A percentile compares a stretch with the other conserved stretches of the same genome.
Conservation (phyloP, 2,797 vertebrate genomes). For the Pseudotriccus pelzelni region DNA sequence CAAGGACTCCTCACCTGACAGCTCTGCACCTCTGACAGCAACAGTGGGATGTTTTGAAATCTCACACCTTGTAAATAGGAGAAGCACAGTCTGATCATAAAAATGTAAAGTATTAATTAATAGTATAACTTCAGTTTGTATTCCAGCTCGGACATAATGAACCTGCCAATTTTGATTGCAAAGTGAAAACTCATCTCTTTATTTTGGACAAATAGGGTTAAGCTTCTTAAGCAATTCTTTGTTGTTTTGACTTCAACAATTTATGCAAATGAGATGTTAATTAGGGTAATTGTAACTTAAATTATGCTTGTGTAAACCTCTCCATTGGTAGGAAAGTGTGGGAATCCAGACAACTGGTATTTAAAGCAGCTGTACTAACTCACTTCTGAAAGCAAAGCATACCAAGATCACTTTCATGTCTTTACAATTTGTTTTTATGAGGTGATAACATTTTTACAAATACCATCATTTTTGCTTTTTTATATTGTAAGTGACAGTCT, state of each 20-base stretch:
- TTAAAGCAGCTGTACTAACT: slow-evolving; percentile 86
- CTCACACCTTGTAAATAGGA: slow-evolving; percentile 13
- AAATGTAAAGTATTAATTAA: slow-evolving; percentile 65
- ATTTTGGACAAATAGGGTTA: slow-evolving; percentile 89
- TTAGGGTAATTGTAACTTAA: slow-evolving; percentile 92
- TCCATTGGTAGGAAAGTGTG: slow-evolving; percentile 89
- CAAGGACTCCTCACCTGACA: background rate
- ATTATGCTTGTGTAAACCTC: slow-evolving; percentile 91
- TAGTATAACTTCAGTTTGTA: slow-evolving; percentile 59
- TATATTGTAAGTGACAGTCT: slow-evolving; percentile 87
- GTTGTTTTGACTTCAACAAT: slow-evolving; percentile 94
- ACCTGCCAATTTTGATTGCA: slow-evolving; percentile 79
- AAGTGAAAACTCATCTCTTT: slow-evolving; percentile 85
- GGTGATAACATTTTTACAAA: slow-evolving; percentile 88
- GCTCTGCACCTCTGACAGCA: background rate
- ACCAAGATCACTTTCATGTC: slow-evolving; percentile 85
- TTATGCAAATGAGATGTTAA: slow-evolving; percentile 99
- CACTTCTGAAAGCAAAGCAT: slow-evolving; percentile 81
- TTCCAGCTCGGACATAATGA: slow-evolving; percentile 52
- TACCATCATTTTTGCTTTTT: slow-evolving; percentile 87
- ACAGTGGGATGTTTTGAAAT: background rate
- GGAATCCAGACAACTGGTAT: slow-evolving; percentile 87
- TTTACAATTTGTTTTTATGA: slow-evolving; percentile 88
- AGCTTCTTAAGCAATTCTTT: slow-evolving; percentile 85
- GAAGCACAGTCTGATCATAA: slow-evolving; percentile 17